Evolutionary conservation across 2,888 invertebrate genomes (phyloP).

Genomic region (Lithophane ornitopus): DNA sequence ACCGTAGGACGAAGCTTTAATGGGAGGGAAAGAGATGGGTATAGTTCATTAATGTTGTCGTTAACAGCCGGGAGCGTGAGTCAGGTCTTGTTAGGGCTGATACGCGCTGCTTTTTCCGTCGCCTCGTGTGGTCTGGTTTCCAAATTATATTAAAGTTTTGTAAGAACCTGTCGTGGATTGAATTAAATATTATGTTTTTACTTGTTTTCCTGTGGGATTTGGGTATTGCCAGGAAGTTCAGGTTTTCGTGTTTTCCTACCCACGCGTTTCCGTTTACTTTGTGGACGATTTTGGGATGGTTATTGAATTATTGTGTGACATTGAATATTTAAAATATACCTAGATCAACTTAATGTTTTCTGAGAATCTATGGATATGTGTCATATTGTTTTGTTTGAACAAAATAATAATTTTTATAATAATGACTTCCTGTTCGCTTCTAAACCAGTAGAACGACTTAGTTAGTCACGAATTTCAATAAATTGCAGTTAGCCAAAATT

Average conservation of each 20-base stretch:
- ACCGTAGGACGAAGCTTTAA: constrained; percentile 63
- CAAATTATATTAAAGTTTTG: constrained; percentile 61
- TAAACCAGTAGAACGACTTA: background rate
- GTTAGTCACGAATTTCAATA: background rate
- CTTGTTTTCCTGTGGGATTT: constrained; percentile 42
- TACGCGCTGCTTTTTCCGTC: constrained; percentile 47
- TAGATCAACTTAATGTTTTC: background rate
- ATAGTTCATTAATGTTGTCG: constrained; percentile 64
- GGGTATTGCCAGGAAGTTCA: constrained; percentile 26
- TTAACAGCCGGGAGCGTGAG: constrained; percentile 58
- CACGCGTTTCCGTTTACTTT: constrained; percentile 19
- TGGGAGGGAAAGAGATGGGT: constrained; percentile 70
- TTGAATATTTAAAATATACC: background rate
- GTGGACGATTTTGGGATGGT: background rate
- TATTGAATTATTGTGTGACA: constrained; percentile 13
- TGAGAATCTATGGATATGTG: background rate
- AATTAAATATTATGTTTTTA: constrained; percentile 60
- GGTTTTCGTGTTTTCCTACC: constrained; percentile 32
- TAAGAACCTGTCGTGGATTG: constrained; percentile 43
- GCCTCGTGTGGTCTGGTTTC: constrained; percentile 34
- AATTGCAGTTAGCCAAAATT: background rate
- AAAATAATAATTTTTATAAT: background rate
- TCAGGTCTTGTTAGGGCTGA: constrained; percentile 65
- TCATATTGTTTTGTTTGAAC: background rate
- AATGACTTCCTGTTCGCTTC: background rate